Conservation (phyloP, 2,113 vertebrate species). For the Megaceryle maxima region DNA sequence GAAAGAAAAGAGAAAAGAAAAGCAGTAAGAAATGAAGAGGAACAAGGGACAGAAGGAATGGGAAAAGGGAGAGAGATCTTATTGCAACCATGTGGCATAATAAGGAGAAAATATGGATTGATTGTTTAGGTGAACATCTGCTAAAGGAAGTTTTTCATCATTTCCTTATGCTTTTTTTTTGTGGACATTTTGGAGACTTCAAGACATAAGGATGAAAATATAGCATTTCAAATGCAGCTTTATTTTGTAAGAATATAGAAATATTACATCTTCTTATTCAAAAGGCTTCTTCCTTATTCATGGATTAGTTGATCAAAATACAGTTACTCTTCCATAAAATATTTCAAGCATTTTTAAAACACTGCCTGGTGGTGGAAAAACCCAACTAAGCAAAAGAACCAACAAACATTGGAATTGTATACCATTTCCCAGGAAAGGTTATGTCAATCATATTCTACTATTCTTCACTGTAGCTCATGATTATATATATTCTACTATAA, state of each 20-base stretch:
- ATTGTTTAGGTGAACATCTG: neutral
- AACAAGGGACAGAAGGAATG: neutral
- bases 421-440: neutral
- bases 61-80: neutral
- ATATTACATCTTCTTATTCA: neutral
- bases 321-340: neutral
- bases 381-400: accelerated
- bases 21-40: neutral
- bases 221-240: neutral
- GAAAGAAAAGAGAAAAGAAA: neutral
- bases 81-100: accelerated
- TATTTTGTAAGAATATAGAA: neutral
- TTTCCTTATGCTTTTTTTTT: neutral
- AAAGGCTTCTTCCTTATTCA: neutral
- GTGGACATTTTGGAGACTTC: neutral
- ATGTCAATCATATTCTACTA: neutral
- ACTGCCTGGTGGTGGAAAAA: accelerated
- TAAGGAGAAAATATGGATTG: neutral
- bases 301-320: neutral
- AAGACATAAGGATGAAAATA: neutral
- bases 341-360: neutral
- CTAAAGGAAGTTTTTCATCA: accelerated
- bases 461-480: neutral
- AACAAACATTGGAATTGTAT: neutral
- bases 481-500: neutral